phyloP scores from a whole-genome alignment of 1,140 invertebrate genomes.

The Penaeus japonicus region DNA sequence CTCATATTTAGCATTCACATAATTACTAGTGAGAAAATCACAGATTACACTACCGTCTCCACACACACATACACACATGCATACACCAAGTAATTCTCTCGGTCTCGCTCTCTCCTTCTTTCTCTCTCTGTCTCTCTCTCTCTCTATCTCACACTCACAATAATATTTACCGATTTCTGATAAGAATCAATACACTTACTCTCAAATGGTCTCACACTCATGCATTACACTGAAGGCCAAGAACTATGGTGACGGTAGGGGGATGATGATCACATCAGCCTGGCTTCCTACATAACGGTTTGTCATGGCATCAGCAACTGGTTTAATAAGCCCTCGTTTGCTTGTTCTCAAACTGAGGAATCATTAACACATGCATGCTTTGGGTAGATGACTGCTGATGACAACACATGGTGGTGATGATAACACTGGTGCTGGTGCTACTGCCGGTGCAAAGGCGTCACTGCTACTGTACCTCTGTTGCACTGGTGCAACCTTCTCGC shows the following conservation, averaged over 20 bases:
- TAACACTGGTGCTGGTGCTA: constrained; percentile 44
- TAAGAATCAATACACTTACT: too few relatives aligned
- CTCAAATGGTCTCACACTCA: background rate
- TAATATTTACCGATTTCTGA: too few relatives aligned
- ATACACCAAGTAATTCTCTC: constrained; percentile 3
- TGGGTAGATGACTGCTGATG: constrained; percentile 24
- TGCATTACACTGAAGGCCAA: constrained; percentile 44
- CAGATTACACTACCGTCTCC: constrained; percentile 53
- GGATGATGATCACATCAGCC: constrained; percentile 49
- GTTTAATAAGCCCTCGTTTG: constrained; percentile 21
- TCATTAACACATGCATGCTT: constrained; percentile 16
- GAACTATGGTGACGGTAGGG: constrained; percentile 52
- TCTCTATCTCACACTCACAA: background rate
- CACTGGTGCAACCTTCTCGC: background rate
- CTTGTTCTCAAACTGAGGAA: constrained; percentile 14
- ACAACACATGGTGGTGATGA: constrained; percentile 32
- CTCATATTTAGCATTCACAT: constrained; percentile 43
- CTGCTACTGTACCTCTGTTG: background rate
- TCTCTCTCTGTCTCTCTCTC: background rate
- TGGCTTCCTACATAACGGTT: constrained; percentile 51
- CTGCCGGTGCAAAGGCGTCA: constrained; percentile 6
- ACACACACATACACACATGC: constrained; percentile 22
- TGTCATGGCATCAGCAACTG: constrained; percentile 41
- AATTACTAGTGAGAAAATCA: constrained; percentile 53
- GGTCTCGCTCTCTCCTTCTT: background rate